Percentiles rank a stretch among this genome's conserved stretches.
Conservation (phyloP, 2,113 vertebrate genomes). For the Phyllopteryx taeniolatus region DNA sequence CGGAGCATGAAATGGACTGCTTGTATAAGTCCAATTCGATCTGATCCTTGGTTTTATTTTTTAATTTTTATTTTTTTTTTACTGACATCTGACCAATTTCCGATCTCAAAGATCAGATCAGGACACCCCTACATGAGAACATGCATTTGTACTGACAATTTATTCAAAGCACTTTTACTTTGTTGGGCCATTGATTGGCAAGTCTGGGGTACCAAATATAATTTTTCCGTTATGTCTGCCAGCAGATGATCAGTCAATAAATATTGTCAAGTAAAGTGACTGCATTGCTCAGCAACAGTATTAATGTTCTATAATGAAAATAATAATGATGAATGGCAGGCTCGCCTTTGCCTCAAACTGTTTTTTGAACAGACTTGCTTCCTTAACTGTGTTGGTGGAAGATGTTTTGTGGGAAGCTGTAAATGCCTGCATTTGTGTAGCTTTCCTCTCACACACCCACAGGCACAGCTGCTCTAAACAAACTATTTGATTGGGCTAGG, state of each 20-base stretch:
- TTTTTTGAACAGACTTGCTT: constrained; percentile 4
- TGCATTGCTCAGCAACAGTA: constrained; percentile 5
- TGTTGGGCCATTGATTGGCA: constrained; percentile 44
- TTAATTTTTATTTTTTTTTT: too few relatives aligned
- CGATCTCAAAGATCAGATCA: too few relatives aligned
- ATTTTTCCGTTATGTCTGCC: constrained; percentile 48
- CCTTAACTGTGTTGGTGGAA: constrained; percentile 1
- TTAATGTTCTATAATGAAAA: constrained; percentile 3
- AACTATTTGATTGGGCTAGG: background rate
- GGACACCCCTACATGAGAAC: background rate
- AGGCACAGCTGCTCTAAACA: background rate
- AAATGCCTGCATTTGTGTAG: background rate
- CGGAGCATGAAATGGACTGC: too few relatives aligned
- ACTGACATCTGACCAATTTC: too few relatives aligned
- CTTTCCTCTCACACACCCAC: constrained; percentile 1
- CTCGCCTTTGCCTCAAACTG: background rate
- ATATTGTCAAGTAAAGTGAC: constrained; percentile 17
- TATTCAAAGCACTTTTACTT: constrained; percentile 18
- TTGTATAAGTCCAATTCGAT: too few relatives aligned
- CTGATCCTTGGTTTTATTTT: too few relatives aligned
- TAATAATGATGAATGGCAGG: constrained; percentile 15
- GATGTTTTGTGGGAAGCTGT: constrained; percentile 4
- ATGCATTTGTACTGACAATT: background rate
- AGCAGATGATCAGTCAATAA: constrained; percentile 40
- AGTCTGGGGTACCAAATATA: constrained; percentile 15